phyloP scores from a whole-genome alignment of 2,797 vertebrate genomes.

The Novumbra hubbsi region DNA sequence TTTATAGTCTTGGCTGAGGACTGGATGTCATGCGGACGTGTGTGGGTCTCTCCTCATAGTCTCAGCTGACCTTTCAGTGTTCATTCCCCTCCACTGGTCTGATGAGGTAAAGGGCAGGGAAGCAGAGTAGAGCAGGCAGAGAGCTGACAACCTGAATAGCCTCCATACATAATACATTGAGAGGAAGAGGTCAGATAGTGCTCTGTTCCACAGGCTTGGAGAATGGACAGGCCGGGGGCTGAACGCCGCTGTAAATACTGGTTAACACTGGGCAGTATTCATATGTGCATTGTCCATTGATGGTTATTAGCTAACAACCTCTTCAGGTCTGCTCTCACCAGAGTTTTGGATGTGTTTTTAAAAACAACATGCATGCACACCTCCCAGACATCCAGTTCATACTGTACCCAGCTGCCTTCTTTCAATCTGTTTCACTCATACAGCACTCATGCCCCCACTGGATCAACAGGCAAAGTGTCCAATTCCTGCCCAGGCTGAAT shows the following conservation, averaged over 20 bases:
- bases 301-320: not conserved
- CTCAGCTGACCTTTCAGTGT: slow-evolving; percentile 5
- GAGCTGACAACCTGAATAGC: not conserved
- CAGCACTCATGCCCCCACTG: slow-evolving; percentile 56
- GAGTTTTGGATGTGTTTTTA: not conserved
- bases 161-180: slow-evolving; percentile 2
- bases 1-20: not conserved
- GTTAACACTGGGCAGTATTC: not conserved
- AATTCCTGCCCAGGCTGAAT: slow-evolving; percentile 47
- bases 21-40: not conserved
- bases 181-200: not conserved
- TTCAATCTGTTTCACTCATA: slow-evolving; percentile 27
- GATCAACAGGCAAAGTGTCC: slow-evolving; percentile 42
- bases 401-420: too few species aligned
- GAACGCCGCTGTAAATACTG: not conserved
- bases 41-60: not conserved
- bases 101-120: slow-evolving; percentile 8
- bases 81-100: slow-evolving; percentile 3
- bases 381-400: not conserved
- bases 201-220: not conserved
- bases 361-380: not conserved
- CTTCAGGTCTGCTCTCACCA: not conserved
- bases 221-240: not conserved
- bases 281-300: not conserved
- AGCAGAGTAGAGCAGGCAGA: not conserved